Evolutionary conservation across 2,113 vertebrate genomes (phyloP).

Genomic region (Genyomyrus donnyi): DNA sequence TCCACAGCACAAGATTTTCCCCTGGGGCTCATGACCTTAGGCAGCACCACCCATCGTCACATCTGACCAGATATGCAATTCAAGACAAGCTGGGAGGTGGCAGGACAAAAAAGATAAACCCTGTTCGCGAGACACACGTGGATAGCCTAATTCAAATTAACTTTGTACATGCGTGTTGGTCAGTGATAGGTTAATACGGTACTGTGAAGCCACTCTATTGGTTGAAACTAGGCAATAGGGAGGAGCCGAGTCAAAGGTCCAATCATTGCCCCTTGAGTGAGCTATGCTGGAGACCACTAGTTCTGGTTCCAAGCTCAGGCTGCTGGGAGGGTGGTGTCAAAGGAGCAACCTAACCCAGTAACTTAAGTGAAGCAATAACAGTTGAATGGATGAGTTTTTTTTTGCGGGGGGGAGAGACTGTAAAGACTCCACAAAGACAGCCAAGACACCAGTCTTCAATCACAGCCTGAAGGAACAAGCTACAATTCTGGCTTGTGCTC

Average conservation of each 20-base stretch:
- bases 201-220: constrained; percentile 21
- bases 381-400: constrained; percentile 11
- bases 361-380: constrained; percentile 35
- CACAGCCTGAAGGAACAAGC: neutral
- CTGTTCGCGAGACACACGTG: neutral
- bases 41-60: neutral
- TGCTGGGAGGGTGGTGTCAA: constrained; percentile 8
- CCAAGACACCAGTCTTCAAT: neutral
- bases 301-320: constrained; percentile 24
- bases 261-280: neutral
- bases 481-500: neutral
- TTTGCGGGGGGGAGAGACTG: constrained; percentile 1
- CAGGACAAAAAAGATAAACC: neutral
- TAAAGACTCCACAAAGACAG: neutral
- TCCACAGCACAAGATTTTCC: neutral
- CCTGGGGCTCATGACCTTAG: neutral
- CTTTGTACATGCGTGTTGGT: neutral
- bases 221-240: neutral
- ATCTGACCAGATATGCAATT: neutral
- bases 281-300: neutral
- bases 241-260: neutral
- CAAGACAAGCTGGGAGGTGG: neutral
- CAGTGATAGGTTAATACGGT: neutral
- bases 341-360: constrained; percentile 25
- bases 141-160: neutral